phyloP scores from a whole-genome alignment of 2,888 invertebrate species.

The Neelides folsomi region DNA sequence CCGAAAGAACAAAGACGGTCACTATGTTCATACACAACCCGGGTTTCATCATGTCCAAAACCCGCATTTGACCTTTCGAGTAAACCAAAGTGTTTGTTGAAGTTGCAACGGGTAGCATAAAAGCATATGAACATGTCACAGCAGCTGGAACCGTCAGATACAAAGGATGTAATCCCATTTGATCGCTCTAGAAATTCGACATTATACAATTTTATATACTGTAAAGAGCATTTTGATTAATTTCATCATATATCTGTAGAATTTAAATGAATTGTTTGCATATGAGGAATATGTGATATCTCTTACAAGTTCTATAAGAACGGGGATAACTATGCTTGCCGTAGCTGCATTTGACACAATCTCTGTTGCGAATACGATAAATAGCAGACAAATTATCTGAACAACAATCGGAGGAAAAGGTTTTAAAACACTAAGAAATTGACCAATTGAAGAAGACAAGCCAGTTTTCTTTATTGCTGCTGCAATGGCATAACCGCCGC shows the following conservation, averaged over 20 bases:
- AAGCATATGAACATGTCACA: constrained; percentile 5
- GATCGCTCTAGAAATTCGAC: neutral
- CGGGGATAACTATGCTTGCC: constrained; percentile 4
- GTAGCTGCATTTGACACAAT: constrained; percentile 3
- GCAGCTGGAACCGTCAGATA: constrained; percentile 4
- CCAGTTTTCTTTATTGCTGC: neutral
- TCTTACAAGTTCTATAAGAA: constrained; percentile 2
- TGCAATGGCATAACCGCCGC: constrained; percentile 7
- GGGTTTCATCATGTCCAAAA: constrained; percentile 6
- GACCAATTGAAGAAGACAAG: neutral
- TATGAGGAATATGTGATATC: neutral
- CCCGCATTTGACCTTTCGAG: constrained; percentile 5
- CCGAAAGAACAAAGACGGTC: neutral
- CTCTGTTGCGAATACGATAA: constrained; percentile 3
- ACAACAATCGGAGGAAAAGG: neutral
- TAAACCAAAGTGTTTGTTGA: constrained; percentile 9
- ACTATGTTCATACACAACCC: constrained; percentile 6
- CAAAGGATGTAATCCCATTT: constrained; percentile 7
- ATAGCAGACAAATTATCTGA: neutral
- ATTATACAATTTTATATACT: neutral
- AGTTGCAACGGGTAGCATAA: constrained; percentile 11
- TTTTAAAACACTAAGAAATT: neutral
- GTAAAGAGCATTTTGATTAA: no score
- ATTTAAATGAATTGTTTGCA: neutral
- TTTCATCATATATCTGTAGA: no score